phyloP scores from a whole-genome alignment of 1,140 invertebrate species.

The Drosophila nannoptera region DNA sequence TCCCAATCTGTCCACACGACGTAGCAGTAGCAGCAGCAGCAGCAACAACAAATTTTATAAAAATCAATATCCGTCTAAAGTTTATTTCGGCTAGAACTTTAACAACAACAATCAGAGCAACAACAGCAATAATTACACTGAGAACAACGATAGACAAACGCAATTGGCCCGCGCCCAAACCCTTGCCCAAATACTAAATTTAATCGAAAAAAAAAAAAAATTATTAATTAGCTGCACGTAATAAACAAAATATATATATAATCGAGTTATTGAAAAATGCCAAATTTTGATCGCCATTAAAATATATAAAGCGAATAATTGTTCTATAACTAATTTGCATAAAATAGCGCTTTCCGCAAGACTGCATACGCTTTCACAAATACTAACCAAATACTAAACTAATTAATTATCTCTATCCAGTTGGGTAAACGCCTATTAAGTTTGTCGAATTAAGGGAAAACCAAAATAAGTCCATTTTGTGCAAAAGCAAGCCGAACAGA shows the following conservation, averaged over 20 bases:
- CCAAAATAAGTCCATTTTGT: conserved; percentile 64
- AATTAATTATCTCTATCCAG: neutral
- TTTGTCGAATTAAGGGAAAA: conserved; percentile 23
- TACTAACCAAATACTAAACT: conserved; percentile 7
- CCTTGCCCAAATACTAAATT: conserved; percentile 1
- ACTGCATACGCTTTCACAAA: conserved; percentile 50
- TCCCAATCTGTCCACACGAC: conserved; percentile 28
- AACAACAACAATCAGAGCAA: conserved; percentile 26
- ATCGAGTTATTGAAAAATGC: neutral
- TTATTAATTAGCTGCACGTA: neutral
- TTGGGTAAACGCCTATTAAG: conserved; percentile 8
- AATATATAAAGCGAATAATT: neutral
- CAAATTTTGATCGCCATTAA: neutral
- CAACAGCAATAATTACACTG: conserved; percentile 15
- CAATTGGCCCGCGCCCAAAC: conserved; percentile 13
- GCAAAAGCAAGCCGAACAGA: conserved; percentile 32
- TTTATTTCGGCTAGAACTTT: conserved; percentile 73
- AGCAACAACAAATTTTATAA: conserved; percentile 34
- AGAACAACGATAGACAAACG: conserved; percentile 22
- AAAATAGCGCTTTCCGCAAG: conserved; percentile 40
- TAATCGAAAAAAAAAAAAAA: conserved; percentile 5
- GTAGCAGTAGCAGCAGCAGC: conserved; percentile 1
- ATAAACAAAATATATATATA: neutral
- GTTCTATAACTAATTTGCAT: conserved; percentile 18
- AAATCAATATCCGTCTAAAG: conserved; percentile 79